Percentiles rank a stretch among this genome's conserved stretches.
phyloP scores from a whole-genome alignment of 2,797 vertebrate genomes.

The Syngnathus rostellatus region DNA sequence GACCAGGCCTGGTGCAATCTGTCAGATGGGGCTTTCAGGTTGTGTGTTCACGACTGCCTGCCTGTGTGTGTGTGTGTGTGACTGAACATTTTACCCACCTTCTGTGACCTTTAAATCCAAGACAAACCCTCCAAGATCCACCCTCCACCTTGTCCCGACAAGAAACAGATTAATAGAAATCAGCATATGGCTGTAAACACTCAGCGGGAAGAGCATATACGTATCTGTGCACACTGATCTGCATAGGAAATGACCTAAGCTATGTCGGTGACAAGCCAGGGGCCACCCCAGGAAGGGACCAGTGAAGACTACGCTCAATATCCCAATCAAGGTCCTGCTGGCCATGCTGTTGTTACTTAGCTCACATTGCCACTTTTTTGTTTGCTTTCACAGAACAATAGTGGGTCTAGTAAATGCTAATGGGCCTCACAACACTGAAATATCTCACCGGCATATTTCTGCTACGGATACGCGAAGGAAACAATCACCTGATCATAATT shows the following conservation, averaged over 20 bases:
- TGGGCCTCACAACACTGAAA: too few species aligned
- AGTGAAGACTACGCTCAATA: conserved; percentile 32
- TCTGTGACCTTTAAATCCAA: conserved; percentile 39
- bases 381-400: conserved; percentile 50
- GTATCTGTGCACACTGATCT: conserved; percentile 34
- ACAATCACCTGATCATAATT: too few species aligned
- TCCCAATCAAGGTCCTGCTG: conserved; percentile 55
- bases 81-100: conserved; percentile 46
- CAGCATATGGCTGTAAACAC: conserved; percentile 86
- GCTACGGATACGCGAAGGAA: too few species aligned
- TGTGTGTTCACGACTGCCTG: conserved; percentile 4
- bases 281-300: conserved; percentile 64
- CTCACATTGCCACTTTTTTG: conserved; percentile 34
- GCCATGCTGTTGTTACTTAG: conserved; percentile 39
- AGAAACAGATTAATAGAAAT: conserved; percentile 93
- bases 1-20: conserved; percentile 69
- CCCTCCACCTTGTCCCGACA: conserved; percentile 52
- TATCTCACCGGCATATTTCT: too few species aligned
- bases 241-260: conserved; percentile 52
- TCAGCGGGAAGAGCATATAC: conserved; percentile 56
- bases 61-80: conserved; percentile 25
- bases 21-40: conserved; percentile 70
- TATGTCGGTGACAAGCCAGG: conserved; percentile 45
- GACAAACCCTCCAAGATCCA: conserved; percentile 42
- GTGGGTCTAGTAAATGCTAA: too few species aligned